Evolutionary conservation across 2,113 vertebrate species (phyloP), one percentile per base, ranked within the genome.

Genomic region (Sylvilagus bachmani): DNA sequence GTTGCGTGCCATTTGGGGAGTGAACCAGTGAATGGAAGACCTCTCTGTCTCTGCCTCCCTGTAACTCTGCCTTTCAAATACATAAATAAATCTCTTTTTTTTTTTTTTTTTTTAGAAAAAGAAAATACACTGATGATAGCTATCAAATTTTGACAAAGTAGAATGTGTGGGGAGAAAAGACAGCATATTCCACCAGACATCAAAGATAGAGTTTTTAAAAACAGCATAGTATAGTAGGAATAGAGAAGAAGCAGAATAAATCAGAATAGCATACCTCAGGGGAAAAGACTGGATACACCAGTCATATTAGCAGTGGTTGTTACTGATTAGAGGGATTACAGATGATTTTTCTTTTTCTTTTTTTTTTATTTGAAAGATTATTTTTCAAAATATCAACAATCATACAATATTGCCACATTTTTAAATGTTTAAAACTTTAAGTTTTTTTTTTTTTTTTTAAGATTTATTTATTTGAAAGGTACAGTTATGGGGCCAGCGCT

Each of bases 371-470:
- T 55, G 14, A 5, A 80, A 66, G 17, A 38, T 70, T 84, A 33
- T 87, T 75, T 87, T 93, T 95, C 33, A 82, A 10, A 13, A 80
- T 80, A 80, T 62, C 36, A 85, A 25, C 84, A 55, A 61, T 83
- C 62, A 14, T 85, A 67, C 1, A 33, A 9, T 53, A 36, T 85
- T 81, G 92, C 27, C 73, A 95, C 58, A 38, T 94, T 86, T 92
- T 95, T 77, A 66, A 83, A 22, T 67, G 11, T 22, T 83, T 91
- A 84, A 95, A 92, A 91, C 19, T 67, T 51, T 92, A 4, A 91
- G 8, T 7, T 36, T 81, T 90, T 83, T n/a, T n/a, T n/a, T n/a
- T n/a, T 44, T 44, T 44, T 44, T 44, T 9, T 7, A 44, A 44
- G 44, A 44, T 44, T 44, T 44, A 44, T 44, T 44, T 44, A 44